Base-by-base conservation (phyloP, 35 echinoderm and acorn worm genomes). In the Ptychodera flava region DNA sequence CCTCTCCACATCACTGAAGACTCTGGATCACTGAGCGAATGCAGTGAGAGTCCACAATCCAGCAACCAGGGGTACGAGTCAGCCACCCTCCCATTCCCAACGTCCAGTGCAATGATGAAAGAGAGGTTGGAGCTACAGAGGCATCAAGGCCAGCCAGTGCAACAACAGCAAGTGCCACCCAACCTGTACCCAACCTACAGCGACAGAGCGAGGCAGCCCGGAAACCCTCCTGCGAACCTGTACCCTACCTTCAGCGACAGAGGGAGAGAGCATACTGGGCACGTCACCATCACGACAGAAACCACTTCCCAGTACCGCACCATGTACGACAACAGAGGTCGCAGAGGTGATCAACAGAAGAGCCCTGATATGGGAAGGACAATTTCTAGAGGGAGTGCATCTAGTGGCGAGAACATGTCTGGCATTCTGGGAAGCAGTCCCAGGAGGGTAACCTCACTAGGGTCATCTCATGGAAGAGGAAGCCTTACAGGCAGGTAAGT, bases 161-260 rank as follows among this genome's bases (percentile, higher is more conserved):
- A 81, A 32, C 86, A 80, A 33, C 87, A 88, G 34, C 79, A 38
- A 82, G 79, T 37, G 10, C 82, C 91, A 30, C 85, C 81, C 29
- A 84, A 88, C 76, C 53, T 84, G 76, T 90, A 90, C 33, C 88
- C 89, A 27, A 92, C 88, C 6, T 82, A 85, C 78, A 93, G 85
- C 38, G 92, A 97, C 53, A 85, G 89, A 80, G 28, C 81, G 77
- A 79, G 80, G 38, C 30, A 78, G 30, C 15, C 32, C 31, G 45
- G 45, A 14, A 37, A 36, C 33, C 82, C 82, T 2, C 82, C 82
- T 2, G 35, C 14, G 30, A 83, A 83, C 29, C 37, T 30, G 6
- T 99, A 99, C 78, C 96, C 96, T 28, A 99, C 96, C 0, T 99
- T 99, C 86, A 99, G 96, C 79, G 96, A 99, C 78, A 89, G 92